Evolutionary conservation across 2,888 invertebrate genomes (phyloP), one percentile per base, ranked within the genome.

Genomic region (Byasa hedistus): DNA sequence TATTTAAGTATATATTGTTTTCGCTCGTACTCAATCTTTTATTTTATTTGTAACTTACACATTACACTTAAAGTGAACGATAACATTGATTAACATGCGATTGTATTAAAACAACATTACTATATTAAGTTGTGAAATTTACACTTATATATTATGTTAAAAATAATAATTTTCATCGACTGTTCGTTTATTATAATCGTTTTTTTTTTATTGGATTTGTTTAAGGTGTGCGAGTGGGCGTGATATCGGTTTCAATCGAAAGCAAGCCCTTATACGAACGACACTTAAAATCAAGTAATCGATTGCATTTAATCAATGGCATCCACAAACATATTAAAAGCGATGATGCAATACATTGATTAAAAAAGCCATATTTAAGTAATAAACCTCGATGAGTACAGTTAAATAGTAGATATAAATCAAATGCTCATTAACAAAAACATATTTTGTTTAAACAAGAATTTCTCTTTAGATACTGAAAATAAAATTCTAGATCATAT

Each of bases 201-300:
- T 86, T 84, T 86, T 86, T 84, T 86, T 82, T 83, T 80, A 81
- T 80, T 5, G 75, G 76, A 76, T 75, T 73, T 75, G 73, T 76
- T 69, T 70, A 67, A 72, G 80, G 81, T 83, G 81, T 79, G 81
- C 83, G 81, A 79, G 81, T 77, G 74, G 76, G 72, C 76, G 77
- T 72, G 76, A 78, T 86, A 86, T 86, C 84, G 69, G 69, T 62
- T 66, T 72, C 74, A 81, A 81, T 79, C 75, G 71, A 72, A 73
- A 76, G 75, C 77, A 69, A 77, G 75, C 78, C 78, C 76, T 79
- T 76, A 73, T 72, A 60, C 61, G 52, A 54, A n/a, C 17, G 44
- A 61, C 66, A 62, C 27, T 5, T 48, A 44, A 44, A 44, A 15
- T 8, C 12, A 15, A 3, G 51, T n/a, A 64, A 64, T 64, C 56